These are phyloP conservation scores for Opisthograptis luteolata DNA, from an alignment of 2,888 invertebrate genomes.

Conservation along the genomic window DNA sequence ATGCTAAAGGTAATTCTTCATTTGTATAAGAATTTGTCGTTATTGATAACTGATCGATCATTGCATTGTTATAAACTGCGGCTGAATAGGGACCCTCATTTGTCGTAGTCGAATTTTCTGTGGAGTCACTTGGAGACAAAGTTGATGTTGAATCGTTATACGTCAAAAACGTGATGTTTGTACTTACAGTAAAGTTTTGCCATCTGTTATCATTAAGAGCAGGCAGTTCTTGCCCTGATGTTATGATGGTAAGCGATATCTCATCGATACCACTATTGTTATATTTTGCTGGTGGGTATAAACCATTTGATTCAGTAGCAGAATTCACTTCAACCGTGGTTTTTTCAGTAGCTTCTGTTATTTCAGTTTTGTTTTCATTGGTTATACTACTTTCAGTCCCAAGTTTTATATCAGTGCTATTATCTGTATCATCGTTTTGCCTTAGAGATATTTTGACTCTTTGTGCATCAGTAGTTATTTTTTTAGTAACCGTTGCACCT, in stretches of 20 bases:
- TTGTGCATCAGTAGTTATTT: slow-evolving; percentile 6
- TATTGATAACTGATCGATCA: slow-evolving; percentile 67
- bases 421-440: slow-evolving; percentile 2
- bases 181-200: slow-evolving; percentile 49
- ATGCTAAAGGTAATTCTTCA: slow-evolving; percentile 53
- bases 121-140: slow-evolving; percentile 16
- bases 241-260: slow-evolving; percentile 30
- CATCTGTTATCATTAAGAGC: slow-evolving; percentile 35
- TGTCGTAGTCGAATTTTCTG: slow-evolving; percentile 36
- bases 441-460: slow-evolving; percentile 2
- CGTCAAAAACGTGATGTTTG: slow-evolving; percentile 28
- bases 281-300: slow-evolving; percentile 24
- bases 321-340: slow-evolving; percentile 15
- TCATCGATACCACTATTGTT: slow-evolving; percentile 18
- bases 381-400: neutral
- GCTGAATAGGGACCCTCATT: slow-evolving; percentile 53
- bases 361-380: slow-evolving; percentile 12
- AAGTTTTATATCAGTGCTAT: neutral
- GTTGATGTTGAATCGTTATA: slow-evolving; percentile 4
- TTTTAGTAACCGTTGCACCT: slow-evolving; percentile 26
- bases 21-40: slow-evolving; percentile 65
- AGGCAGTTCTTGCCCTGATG: slow-evolving; percentile 30
- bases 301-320: slow-evolving; percentile 13
- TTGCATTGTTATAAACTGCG: slow-evolving; percentile 54
- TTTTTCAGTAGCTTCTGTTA: slow-evolving; percentile 10